Evolutionary conservation across 2,888 invertebrate species (phyloP), one percentile per base, ranked within the genome.

Genomic region (Cinara cedri): DNA sequence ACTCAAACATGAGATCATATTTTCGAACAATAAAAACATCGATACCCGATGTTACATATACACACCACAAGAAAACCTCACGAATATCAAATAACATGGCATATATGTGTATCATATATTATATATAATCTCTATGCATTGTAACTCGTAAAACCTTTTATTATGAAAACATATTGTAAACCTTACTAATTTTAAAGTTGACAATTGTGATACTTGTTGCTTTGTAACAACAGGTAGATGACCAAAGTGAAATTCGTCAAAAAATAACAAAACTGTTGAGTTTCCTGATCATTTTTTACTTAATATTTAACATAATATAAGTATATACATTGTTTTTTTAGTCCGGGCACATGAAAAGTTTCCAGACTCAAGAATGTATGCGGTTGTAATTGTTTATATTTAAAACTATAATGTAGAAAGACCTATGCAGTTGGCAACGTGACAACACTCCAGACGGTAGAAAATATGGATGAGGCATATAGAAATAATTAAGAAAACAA

Each of bases 381-480:
- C n/a, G 10, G 9, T 72, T 51, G 60, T 66, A 60, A 68, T 60
- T 51, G 68, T 68, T 60, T 78, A 68, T 51, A 78, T 49, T 21
- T 78, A 70, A 68, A 34, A 51, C n/a, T 42, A 19, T 44, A 21
- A 6, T 26, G 11, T 51, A n/a, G 51, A 34, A n/a, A 68, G 26
- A 49, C 16, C 3, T 9, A 78, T 21, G 34, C 3, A 34, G 16
- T 70, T 51, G 60, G 51, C 68, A 78, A 68, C 16, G 34, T 51
- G 10, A 21, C 57, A 78, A 78, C 49, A 34, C 16, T 60, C 34
- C 16, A 51, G 49, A 78, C 16, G 6, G 34, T 60, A 51, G 13
- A 55, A 51, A n/a, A 8, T 55, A 72, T 24, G n/a, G 21, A 57
- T 13, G 46, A 71, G 6, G n/a, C n/a, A 8, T 21, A n/a, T 3